Evolutionary conservation across 2,888 invertebrate species (phyloP).

Genomic region (Ethmia dodecea): DNA sequence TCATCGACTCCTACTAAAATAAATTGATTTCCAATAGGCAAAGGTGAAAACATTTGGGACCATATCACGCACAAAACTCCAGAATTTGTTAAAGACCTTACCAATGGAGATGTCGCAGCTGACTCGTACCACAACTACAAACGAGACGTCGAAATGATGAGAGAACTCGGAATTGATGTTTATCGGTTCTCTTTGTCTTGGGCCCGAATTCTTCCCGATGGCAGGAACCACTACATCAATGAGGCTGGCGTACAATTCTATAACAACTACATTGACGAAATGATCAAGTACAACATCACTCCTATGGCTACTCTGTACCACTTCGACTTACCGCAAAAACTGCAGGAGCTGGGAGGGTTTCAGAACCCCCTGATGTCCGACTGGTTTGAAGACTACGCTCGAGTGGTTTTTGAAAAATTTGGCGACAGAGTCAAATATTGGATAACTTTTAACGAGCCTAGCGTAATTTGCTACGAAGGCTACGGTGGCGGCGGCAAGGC

Average conservation of each 20-base stretch:
- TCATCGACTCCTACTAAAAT: too few species aligned
- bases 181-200: slow-evolving; percentile 79
- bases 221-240: slow-evolving; percentile 67
- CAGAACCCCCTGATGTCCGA: slow-evolving; percentile 45
- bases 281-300: slow-evolving; percentile 74
- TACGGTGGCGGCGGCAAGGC: slow-evolving; percentile 47
- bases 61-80: slow-evolving; percentile 29
- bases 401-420: slow-evolving; percentile 45
- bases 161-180: slow-evolving; percentile 51
- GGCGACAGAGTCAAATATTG: slow-evolving; percentile 68
- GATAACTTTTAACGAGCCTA: slow-evolving; percentile 77
- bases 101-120: slow-evolving; percentile 73
- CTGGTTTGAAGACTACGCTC: slow-evolving; percentile 63
- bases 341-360: slow-evolving; percentile 73
- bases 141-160: slow-evolving; percentile 61
- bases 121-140: slow-evolving; percentile 77
- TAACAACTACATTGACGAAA: slow-evolving; percentile 77
- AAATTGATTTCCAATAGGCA: too few species aligned
- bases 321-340: slow-evolving; percentile 64
- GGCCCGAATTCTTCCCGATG: slow-evolving; percentile 78
- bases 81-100: slow-evolving; percentile 21
- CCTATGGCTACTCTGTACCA: slow-evolving; percentile 76
- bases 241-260: slow-evolving; percentile 79
- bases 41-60: slow-evolving; percentile 37
- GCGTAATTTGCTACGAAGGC: slow-evolving; percentile 39